Percentiles rank a stretch among this genome's conserved stretches.
Evolutionary conservation across 2,113 vertebrate genomes (phyloP).

Genomic region (Tenrec ecaudatus): DNA sequence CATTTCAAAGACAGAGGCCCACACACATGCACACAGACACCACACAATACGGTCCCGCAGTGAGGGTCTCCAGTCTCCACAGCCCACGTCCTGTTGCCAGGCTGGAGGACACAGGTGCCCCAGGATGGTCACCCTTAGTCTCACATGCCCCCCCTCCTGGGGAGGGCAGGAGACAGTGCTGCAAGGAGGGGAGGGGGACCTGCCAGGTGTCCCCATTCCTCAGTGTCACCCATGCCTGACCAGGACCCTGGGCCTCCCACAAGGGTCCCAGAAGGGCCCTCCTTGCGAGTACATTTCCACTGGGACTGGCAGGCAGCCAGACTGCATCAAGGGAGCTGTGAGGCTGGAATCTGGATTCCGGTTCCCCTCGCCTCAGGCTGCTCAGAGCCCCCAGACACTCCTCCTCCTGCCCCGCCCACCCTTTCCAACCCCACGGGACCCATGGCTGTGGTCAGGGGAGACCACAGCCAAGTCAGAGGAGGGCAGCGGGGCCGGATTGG

Average conservation of each 20-base stretch:
- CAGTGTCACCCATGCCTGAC: not conserved
- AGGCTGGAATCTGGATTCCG: not conserved
- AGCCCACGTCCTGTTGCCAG: not conserved
- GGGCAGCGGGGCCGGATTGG: not conserved
- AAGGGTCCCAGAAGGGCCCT: not conserved
- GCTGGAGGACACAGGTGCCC: not conserved
- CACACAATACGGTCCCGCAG: not conserved
- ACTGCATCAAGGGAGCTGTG: not conserved
- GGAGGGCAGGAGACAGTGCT: fast-evolving
- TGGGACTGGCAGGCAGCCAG: conserved; percentile 57
- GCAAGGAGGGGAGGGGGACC: not conserved
- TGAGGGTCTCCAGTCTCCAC: not conserved
- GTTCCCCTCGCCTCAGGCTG: not conserved
- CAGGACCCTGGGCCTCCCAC: not conserved
- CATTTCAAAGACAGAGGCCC: not conserved
- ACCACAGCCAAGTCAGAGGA: not conserved
- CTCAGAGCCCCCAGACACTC: not conserved
- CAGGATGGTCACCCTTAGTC: not conserved
- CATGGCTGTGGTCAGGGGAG: not conserved
- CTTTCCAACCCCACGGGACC: not conserved
- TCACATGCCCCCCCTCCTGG: not conserved
- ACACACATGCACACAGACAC: not conserved
- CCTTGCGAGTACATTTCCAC: conserved; percentile 55
- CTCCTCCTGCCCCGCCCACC: not conserved
- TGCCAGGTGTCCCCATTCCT: not conserved